These are phyloP conservation scores for Noturus placidus DNA, from an alignment of 2,113 vertebrate genomes.

Conservation along the genomic window DNA sequence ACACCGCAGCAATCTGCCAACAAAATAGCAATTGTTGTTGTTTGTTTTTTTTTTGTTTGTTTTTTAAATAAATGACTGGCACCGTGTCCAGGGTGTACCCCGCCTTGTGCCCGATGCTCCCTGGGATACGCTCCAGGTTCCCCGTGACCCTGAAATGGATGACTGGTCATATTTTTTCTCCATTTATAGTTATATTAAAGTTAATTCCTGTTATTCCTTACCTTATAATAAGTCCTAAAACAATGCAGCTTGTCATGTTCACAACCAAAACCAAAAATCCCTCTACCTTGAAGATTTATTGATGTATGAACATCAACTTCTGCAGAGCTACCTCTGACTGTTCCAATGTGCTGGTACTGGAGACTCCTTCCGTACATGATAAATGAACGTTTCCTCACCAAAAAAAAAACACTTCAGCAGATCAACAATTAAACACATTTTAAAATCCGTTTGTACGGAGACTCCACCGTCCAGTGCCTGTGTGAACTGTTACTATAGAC, in stretches of 20 bases:
- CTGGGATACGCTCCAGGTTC: too few species aligned
- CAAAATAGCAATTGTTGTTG: too few species aligned
- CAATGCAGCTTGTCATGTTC: background rate
- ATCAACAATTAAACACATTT: background rate
- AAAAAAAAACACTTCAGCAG: background rate
- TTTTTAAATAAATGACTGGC: too few species aligned
- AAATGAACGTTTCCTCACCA: background rate
- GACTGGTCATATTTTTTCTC: background rate
- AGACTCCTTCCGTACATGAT: background rate
- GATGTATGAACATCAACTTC: background rate
- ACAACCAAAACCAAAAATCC: background rate
- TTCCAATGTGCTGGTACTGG: background rate
- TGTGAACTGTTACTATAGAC: background rate
- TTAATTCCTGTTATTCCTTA: background rate
- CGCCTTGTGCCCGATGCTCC: too few species aligned
- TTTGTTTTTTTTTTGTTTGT: background rate
- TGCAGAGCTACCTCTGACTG: background rate
- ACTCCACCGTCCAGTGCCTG: background rate
- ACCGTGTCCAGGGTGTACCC: too few species aligned
- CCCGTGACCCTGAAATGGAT: too few species aligned
- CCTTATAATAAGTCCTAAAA: background rate
- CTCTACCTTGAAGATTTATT: background rate
- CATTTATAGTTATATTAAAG: background rate
- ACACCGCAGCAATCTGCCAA: too few species aligned
- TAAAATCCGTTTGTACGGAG: background rate